Evolutionary conservation across 2,113 vertebrate genomes (phyloP).

Genomic region (Aspiorhynchus laticeps): DNA sequence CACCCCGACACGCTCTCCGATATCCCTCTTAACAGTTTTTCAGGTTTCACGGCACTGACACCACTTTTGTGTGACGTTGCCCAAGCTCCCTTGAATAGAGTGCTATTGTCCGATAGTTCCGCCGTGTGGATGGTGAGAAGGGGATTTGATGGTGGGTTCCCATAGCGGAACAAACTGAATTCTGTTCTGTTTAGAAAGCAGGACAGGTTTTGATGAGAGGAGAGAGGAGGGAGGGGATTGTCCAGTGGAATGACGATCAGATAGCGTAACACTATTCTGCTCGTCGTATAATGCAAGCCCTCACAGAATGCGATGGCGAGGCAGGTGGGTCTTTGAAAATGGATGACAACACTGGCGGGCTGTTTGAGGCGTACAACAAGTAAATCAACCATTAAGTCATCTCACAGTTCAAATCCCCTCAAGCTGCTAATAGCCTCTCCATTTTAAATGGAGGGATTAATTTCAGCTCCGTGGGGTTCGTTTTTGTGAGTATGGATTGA

Average conservation of each 20-base stretch:
- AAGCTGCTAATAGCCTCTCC: constrained; percentile 26
- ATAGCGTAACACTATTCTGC: not conserved
- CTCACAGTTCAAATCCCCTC: constrained; percentile 39
- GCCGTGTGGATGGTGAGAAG: not conserved
- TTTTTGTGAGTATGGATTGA: constrained; percentile 26
- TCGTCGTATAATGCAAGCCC: not conserved
- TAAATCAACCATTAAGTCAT: constrained; percentile 39
- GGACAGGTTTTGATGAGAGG: not conserved
- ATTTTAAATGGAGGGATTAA: constrained; percentile 10
- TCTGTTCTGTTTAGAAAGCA: not conserved
- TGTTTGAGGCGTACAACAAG: constrained; percentile 23
- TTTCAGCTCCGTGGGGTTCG: not conserved
- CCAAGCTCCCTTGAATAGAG: constrained; percentile 16
- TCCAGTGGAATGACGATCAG: not conserved
- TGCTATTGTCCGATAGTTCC: constrained; percentile 3
- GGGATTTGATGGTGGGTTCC: not conserved
- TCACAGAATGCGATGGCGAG: not conserved
- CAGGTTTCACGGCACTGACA: not conserved
- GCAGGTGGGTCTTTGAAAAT: constrained; percentile 16
- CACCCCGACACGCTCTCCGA: not conserved
- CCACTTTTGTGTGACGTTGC: not conserved
- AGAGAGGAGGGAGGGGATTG: not conserved
- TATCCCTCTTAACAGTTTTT: constrained; percentile 35
- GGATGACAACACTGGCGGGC: not conserved
- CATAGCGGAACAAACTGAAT: constrained; percentile 19